Evolutionary conservation across 1,140 invertebrate genomes (phyloP).

Genomic region (Copidosoma floridanum): DNA sequence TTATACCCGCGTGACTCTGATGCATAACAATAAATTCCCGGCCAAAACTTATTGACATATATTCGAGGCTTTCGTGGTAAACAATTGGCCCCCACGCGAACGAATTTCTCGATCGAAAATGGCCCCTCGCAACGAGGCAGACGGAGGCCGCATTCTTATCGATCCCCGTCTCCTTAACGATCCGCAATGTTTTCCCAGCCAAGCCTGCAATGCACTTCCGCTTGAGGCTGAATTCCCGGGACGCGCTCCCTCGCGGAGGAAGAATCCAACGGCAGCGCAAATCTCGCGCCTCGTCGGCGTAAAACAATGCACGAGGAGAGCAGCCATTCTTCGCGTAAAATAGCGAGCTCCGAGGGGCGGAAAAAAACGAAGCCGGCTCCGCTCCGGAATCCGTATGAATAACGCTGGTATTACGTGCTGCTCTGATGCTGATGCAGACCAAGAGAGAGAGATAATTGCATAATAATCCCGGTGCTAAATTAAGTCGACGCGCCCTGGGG

Average conservation of each 20-base stretch:
- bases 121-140: too few relatives aligned
- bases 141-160: too few relatives aligned
- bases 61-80: too few relatives aligned
- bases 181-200: neutral
- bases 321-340: too few relatives aligned
- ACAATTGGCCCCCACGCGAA: too few relatives aligned
- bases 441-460: conserved; percentile 10
- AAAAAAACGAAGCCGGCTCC: neutral
- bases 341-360: neutral
- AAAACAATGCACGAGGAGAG: conserved; percentile 6
- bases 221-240: neutral
- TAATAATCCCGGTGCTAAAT: conserved; percentile 15
- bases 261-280: neutral
- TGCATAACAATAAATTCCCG: too few relatives aligned
- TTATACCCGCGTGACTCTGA: too few relatives aligned
- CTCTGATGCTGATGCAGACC: too few relatives aligned
- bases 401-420: neutral
- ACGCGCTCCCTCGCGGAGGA: neutral
- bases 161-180: too few relatives aligned
- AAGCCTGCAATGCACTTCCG: neutral
- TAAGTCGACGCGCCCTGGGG: neutral
- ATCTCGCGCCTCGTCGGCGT: neutral
- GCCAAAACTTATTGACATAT: too few relatives aligned
- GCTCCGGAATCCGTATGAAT: neutral
- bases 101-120: too few relatives aligned